These are phyloP conservation scores for Petrosia ficiformis DNA, from an alignment of 37 sponge, comb jelly and placozoan genomes.

Conservation along the genomic window DNA sequence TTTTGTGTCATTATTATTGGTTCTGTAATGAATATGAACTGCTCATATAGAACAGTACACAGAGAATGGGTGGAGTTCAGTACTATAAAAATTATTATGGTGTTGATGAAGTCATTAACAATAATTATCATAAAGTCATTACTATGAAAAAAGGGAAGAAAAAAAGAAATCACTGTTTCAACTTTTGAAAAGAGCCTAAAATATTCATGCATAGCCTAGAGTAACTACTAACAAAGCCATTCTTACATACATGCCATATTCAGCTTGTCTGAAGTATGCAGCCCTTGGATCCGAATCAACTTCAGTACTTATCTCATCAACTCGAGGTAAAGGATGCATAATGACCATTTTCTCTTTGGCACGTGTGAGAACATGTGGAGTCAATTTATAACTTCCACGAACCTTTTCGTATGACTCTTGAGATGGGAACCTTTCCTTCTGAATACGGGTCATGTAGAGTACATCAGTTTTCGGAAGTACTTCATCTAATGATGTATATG, in stretches of 20 bases:
- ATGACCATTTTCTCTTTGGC: conserved; percentile 97
- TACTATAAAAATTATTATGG: too few relatives aligned
- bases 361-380: conserved; percentile 84
- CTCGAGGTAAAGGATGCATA: conserved; percentile 93
- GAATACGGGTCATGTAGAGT: conserved; percentile 96
- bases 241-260: conserved; percentile 94
- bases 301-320: conserved; percentile 95
- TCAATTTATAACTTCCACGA: conserved; percentile 78
- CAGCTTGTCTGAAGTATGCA: conserved; percentile 97
- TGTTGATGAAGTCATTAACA: not conserved
- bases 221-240: conserved; percentile 90
- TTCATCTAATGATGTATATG: conserved; percentile 64
- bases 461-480: conserved; percentile 92
- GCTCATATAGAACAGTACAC: too few relatives aligned
- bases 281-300: conserved; percentile 96
- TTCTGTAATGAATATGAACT: too few relatives aligned
- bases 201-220: conserved; percentile 19
- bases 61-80: too few relatives aligned
- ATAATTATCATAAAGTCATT: not conserved
- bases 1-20: too few relatives aligned
- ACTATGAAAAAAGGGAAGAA: not conserved
- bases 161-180: too few relatives aligned
- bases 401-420: conserved; percentile 84
- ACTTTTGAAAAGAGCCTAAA: not conserved
- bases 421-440: conserved; percentile 88